These are phyloP conservation scores for Orchesella cincta DNA, from an alignment of 1,140 invertebrate species.

Conservation along the genomic window DNA sequence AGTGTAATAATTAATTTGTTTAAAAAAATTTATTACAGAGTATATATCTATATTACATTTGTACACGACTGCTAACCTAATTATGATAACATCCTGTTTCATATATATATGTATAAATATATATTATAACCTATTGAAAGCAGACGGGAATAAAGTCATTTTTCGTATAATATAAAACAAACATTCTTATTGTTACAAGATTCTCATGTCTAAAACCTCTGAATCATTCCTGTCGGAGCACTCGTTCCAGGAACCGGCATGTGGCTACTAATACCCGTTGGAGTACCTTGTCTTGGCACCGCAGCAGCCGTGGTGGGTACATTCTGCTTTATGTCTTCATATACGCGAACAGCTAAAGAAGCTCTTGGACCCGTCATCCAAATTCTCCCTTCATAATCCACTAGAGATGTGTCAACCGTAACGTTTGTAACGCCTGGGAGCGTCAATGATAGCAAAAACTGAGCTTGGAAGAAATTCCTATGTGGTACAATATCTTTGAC, in stretches of 20 bases:
- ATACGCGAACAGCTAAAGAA: conserved; percentile 69
- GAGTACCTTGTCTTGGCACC: background rate
- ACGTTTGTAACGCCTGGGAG: conserved; percentile 65
- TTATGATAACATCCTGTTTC: too few relatives aligned
- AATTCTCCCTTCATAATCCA: conserved; percentile 69
- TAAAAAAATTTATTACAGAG: too few relatives aligned
- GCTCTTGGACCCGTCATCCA: conserved; percentile 76
- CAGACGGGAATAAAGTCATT: too few relatives aligned
- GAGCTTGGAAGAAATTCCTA: conserved; percentile 77
- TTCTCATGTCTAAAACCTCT: background rate
- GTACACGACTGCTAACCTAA: too few relatives aligned
- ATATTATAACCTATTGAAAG: too few relatives aligned
- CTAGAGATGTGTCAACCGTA: conserved; percentile 69
- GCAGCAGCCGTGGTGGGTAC: background rate
- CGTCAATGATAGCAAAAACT: conserved; percentile 69
- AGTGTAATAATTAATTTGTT: too few relatives aligned
- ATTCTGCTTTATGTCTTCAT: conserved; percentile 57
- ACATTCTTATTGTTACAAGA: too few relatives aligned
- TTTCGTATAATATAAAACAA: too few relatives aligned
- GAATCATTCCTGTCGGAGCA: background rate
- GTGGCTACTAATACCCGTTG: background rate
- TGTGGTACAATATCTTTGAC: conserved; percentile 65
- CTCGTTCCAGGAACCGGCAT: background rate
- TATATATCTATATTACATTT: too few relatives aligned
- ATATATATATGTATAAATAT: too few relatives aligned